These are phyloP conservation scores for Pedionomus torquatus DNA, from an alignment of 2,113 vertebrate species.

Conservation along the genomic window DNA sequence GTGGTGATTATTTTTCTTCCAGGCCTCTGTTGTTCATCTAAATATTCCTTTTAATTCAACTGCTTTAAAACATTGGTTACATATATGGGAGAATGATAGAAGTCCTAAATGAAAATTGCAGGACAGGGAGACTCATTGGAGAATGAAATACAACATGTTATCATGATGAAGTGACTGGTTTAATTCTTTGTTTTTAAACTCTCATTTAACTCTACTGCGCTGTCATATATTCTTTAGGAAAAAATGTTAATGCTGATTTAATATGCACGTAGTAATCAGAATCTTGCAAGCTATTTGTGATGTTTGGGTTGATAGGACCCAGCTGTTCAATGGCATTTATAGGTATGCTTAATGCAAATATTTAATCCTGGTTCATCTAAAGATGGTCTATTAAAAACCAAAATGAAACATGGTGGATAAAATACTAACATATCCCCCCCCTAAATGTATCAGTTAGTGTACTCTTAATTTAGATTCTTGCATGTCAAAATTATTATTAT, in stretches of 20 bases:
- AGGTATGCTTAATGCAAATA: constrained; percentile 40
- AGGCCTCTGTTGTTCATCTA: not conserved
- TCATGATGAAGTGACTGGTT: not conserved
- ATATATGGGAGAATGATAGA: not conserved
- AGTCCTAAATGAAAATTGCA: not conserved
- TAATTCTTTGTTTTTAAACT: constrained; percentile 8
- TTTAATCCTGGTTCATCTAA: constrained; percentile 19
- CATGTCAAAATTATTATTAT: not conserved
- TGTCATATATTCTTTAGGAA: not conserved
- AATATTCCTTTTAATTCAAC: not conserved
- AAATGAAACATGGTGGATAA: not conserved
- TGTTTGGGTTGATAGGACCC: constrained; percentile 12
- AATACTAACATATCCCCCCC: not conserved
- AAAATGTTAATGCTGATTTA: constrained; percentile 52
- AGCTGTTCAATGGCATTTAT: constrained; percentile 21
- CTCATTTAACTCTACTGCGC: not conserved
- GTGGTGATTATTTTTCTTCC: not conserved
- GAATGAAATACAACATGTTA: not conserved
- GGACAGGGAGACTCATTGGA: not conserved
- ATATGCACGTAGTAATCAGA: constrained; percentile 20
- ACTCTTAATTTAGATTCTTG: not conserved
- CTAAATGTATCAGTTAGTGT: not conserved
- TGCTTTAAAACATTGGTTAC: not conserved
- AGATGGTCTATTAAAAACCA: not conserved
- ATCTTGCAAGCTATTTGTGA: not conserved